Base-by-base conservation (phyloP, 1,140 invertebrate species). In the Drosophila nannoptera region DNA sequence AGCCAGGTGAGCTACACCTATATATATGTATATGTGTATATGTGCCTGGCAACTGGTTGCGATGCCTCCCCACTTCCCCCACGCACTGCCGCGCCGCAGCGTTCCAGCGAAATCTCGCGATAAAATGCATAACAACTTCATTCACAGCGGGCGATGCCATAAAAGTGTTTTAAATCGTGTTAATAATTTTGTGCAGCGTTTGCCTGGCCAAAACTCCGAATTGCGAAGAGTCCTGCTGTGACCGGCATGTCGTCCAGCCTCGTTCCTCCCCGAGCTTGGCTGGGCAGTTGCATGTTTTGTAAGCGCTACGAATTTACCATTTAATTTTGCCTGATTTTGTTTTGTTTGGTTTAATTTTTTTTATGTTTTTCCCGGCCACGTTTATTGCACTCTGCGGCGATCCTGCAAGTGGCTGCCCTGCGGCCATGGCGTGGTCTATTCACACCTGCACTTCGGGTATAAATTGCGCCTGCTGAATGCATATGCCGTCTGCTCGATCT, bases 141-240 rank as follows among this genome's bases (percentile, higher is more conserved):
- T 87, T 87, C 84, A 78, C 84, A 87, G 84, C 84, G 55, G 86
- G 84, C 77, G 71, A 84, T 80, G 80, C 84, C 84, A 87, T 87
- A 87, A 87, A 87, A 87, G 84, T 87, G 84, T 87, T 84, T 87
- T 87, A 87, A 87, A 87, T 87, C 86, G 82, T 87, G 84, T 87
- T 87, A 87, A 87, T 87, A 87, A 87, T 87, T 87, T 87, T 87
- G 71, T 84, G 77, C 77, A 74, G 80, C 80, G 66, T 81, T 82
- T 77, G 77, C 78, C 74, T 55, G 72, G 59, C 65, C 54, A 72
- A 22, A 80, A 64, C 40, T 68, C 63, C 56, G 80, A 83, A 80
- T 86, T 81, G 80, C 70, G 66, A 77, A 86, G 75, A 86, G 66
- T 86, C 80, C 80, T 84, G 80, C 80, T 84, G 81, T 80, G 81